Base-by-base conservation (phyloP, 2,888 invertebrate genomes). In the Timema cristinae region DNA sequence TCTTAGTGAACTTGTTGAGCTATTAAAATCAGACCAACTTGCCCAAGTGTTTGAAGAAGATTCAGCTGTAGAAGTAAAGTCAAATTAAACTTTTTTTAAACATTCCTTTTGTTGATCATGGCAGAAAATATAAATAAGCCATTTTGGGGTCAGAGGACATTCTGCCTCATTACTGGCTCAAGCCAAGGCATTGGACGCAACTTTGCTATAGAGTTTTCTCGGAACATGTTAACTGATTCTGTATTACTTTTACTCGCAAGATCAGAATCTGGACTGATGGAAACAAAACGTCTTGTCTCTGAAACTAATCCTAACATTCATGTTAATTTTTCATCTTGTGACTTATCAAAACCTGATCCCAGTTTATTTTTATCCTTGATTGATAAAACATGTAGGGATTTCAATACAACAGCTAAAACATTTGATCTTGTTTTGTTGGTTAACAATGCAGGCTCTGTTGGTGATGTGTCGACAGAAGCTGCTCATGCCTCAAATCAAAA, bases 361-460 rank as follows among this genome's bases (percentile, higher is more conserved):
- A 75, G 75, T 10, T 72, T 75, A 47, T 79, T 78, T 68, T 67
- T 74, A n/a, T 72, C 71, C 73, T 81, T 88, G 9, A 80, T 91
- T 47, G 78, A 80, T 2, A 78, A 82, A 32, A 83, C 85, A 48
- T 32, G 32, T 32, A 78, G 79, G 74, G 79, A 82, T 47, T 72
- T 72, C 54, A 75, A 73, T 16, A 79, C 82, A 67, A 79, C 84
- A 74, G 76, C 83, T 61, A 78, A 79, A 0, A 82, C 86, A 63
- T 93, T 91, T 79, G 86, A 90, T 56, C 86, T 88, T 63, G 88
- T 87, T 7, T 80, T 95, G 7, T 87, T 97, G 66, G 88, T 97
- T 75, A 97, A 97, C 80, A 97, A 97, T 85, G 95, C 92, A 7
- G 97, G 93, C 0, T 89, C 91, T 0, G 80, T 94, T 48, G 97